Evolutionary conservation across 2,113 vertebrate genomes (phyloP), one percentile per base, ranked within the genome.

Genomic region (Rhegmatorhina hoffmannsi): DNA sequence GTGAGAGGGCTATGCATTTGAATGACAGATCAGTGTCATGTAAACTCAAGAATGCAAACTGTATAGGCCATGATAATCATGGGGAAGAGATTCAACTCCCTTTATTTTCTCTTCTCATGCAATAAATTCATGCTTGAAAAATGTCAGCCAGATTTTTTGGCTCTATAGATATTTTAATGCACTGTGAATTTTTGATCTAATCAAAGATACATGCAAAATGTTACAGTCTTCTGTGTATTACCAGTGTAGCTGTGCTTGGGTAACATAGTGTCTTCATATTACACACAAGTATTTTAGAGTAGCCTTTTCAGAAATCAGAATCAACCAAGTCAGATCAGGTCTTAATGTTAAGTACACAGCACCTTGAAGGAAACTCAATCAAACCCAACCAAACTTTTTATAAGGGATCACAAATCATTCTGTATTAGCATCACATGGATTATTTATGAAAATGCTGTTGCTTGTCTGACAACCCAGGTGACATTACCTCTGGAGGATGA

Each of bases 361-460:
- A 78, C 90, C 90, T 87, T 96, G 82, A 88, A 90, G 81, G 85
- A 94, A 96, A 94, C 80, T 95, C 91, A 91, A 96, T 94, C 83
- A 96, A 95, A 95, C 67, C 49, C 28, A 94, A 84, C 91, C 93
- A 91, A 96, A 97, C 93, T 95, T 96, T 96, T 96, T 64, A 96
- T 94, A 92, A 95, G 85, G 90, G 90, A 91, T 95, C 96, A 96
- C 84, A 94, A 87, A 96, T 97, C 96, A 97, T 91, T 72, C 92
- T 96, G 87, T 95, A 97, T 97, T 97, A 96, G 91, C 96, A 96
- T 96, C 94, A 92, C 93, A 97, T 97, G 86, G 95, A 97, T 97
- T 97, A 97, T 97, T 97, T 97, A 97, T 97, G 96, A 97, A 97
- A 96, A 97, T 92, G 84, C 95, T 94, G 90, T 97, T 97, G 93